Conservation (phyloP, 1,140 invertebrate genomes). For the Scaptomyza pallida region DNA sequence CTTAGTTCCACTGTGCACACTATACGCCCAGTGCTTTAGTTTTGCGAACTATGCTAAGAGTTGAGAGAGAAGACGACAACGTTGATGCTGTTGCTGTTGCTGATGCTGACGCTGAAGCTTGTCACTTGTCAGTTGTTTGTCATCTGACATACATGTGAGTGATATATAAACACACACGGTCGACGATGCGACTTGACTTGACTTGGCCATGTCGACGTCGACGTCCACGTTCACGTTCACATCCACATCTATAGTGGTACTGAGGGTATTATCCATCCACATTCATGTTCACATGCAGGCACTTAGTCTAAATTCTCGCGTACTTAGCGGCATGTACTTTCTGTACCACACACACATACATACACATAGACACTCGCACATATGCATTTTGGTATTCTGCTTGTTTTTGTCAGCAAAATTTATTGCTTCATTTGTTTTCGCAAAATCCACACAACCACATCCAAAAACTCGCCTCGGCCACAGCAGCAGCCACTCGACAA, state of each 20-base stretch:
- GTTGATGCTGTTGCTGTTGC: conserved; percentile 10
- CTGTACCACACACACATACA: conserved; percentile 32
- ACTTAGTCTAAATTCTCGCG: conserved; percentile 77
- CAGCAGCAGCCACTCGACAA: conserved; percentile 1
- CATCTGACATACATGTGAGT: conserved; percentile 81
- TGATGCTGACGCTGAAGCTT: conserved; percentile 70
- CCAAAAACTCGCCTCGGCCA: conserved; percentile 25
- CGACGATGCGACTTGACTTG: conserved; percentile 38
- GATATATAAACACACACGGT: conserved; percentile 79
- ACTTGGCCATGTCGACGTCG: conserved; percentile 53
- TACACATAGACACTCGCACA: conserved; percentile 21
- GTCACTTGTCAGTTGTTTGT: conserved; percentile 83
- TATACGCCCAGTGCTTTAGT: background rate
- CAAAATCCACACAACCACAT: conserved; percentile 46
- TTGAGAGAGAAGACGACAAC: conserved; percentile 13
- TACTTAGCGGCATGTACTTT: conserved; percentile 74
- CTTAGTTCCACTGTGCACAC: conserved; percentile 44
- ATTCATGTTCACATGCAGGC: conserved; percentile 54
- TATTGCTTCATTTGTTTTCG: conserved; percentile 79
- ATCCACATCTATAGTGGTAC: conserved; percentile 38
- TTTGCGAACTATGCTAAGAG: background rate
- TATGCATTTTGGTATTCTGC: conserved; percentile 55
- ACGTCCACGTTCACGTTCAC: conserved; percentile 48
- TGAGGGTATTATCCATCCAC: conserved; percentile 53
- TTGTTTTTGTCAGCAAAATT: conserved; percentile 80